Evolutionary conservation across 1,140 invertebrate genomes (phyloP), one percentile per base, ranked within the genome.

Genomic region (Leptinotarsa defecta): DNA sequence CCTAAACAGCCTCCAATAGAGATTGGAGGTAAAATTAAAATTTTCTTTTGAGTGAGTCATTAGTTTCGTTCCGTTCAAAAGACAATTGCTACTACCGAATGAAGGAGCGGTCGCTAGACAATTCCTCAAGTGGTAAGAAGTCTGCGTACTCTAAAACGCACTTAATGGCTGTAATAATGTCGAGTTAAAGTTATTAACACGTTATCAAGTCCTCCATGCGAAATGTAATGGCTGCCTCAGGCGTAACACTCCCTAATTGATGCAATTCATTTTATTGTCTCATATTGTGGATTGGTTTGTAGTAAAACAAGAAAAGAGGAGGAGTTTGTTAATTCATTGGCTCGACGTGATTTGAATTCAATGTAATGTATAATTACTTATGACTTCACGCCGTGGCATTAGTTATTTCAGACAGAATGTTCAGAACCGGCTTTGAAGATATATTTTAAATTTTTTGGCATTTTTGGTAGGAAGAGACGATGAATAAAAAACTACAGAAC

Each of bases 241-340:
- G 65, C 48, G 27, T 11, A 64, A 73, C 75, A 76, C 75, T 76
- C 75, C 75, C 68, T 76, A 78, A 78, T 76, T 76, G 75, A 78
- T 78, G 77, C 72, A 74, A 68, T 78, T 43, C 71, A 78, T 73
- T 78, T 68, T 68, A 73, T 68, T 77, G 74, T 75, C 76, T 77
- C 73, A 65, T 62, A 70, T 67, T 52, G 74, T 76, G 70, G 77
- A 78, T 78, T 76, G 77, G 77, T 76, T 75, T 76, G 68, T 74
- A 48, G 61, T 69, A 48, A 61, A 75, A 74, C 71, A 72, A 65
- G 72, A 67, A 48, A 75, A 73, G 68, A 48, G 75, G 77, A 68
- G 73, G 77, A 73, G 70, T 73, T 78, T 72, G 68, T 62, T 75
- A 74, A 75, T 78, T 68, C 71, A 72, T 70, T 78, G 74, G 74